These are phyloP conservation scores for Clitarchus hookeri DNA, from an alignment of 2,888 invertebrate genomes.

Conservation along the genomic window DNA sequence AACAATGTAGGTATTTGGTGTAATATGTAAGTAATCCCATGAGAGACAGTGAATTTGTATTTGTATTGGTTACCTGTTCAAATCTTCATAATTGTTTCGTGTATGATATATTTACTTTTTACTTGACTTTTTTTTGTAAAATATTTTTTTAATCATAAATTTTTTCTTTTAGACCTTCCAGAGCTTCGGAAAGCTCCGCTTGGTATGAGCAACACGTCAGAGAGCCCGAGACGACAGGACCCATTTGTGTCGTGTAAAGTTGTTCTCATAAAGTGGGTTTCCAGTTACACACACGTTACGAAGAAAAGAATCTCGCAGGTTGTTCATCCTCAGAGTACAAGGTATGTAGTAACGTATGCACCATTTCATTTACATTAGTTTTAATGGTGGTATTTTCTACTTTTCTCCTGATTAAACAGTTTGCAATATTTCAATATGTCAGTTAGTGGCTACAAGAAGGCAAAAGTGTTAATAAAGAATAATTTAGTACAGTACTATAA, in stretches of 20 bases:
- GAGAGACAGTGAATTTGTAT: too few relatives aligned
- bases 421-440: too few relatives aligned
- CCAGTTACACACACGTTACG: constrained; percentile 79
- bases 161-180: constrained; percentile 66
- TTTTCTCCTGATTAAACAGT: too few relatives aligned
- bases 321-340: constrained; percentile 44
- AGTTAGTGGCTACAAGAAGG: too few relatives aligned
- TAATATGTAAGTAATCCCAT: too few relatives aligned
- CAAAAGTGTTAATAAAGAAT: too few relatives aligned
- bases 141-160: constrained; percentile 27
- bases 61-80: too few relatives aligned
- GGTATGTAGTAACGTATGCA: constrained; percentile 32
- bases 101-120: too few relatives aligned
- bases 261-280: constrained; percentile 87
- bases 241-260: constrained; percentile 76
- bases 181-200: constrained; percentile 69
- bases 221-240: constrained; percentile 60
- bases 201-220: constrained; percentile 48
- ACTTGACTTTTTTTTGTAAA: background rate
- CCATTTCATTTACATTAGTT: too few relatives aligned
- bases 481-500: too few relatives aligned
- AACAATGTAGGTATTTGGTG: too few relatives aligned
- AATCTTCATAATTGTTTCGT: constrained; percentile 17
- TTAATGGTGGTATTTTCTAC: too few relatives aligned
- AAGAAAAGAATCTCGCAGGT: constrained; percentile 55